Percentiles rank a stretch among this genome's conserved stretches.
Evolutionary conservation across 1,140 invertebrate genomes (phyloP).

Genomic region (Meloidogyne floridensis): DNA sequence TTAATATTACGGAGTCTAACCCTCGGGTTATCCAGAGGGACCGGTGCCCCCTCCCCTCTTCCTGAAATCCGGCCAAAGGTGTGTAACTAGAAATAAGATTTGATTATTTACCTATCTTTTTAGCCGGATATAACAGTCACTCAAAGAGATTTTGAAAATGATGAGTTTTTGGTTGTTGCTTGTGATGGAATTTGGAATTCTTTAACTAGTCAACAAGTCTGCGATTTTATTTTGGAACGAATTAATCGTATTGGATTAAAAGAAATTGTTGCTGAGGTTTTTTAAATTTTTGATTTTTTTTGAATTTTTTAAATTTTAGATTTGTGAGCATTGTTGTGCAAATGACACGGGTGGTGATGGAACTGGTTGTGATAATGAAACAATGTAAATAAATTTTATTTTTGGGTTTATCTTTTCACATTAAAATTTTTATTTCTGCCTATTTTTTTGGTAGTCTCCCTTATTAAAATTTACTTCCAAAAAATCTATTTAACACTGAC

Average conservation of each 20-base stretch:
- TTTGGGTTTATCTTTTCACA: not conserved
- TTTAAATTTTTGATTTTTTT: conserved; percentile 6
- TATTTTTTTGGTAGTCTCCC: no score
- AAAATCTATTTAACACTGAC: no score
- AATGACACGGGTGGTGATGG: conserved; percentile 28
- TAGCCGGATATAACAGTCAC: conserved; percentile 28
- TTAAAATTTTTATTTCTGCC: not conserved
- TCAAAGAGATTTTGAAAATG: conserved; percentile 12
- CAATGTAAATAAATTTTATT: not conserved
- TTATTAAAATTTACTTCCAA: no score
- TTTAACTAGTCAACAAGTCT: conserved; percentile 32
- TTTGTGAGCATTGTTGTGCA: conserved; percentile 40
- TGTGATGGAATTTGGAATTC: conserved; percentile 49
- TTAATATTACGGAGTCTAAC: no score
- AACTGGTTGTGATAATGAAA: conserved; percentile 1
- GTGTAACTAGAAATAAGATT: no score
- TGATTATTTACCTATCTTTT: not conserved
- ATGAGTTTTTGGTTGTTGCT: conserved; percentile 36
- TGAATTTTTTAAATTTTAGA: conserved; percentile 27
- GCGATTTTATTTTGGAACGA: conserved; percentile 32
- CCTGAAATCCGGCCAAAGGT: no score
- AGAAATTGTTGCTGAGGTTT: conserved; percentile 35
- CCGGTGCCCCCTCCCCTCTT: no score
- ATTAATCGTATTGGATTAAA: conserved; percentile 23
- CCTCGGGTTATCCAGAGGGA: no score